Evolutionary conservation across 2,797 vertebrate genomes (phyloP).

Genomic region (Atherinosoma microstoma): DNA sequence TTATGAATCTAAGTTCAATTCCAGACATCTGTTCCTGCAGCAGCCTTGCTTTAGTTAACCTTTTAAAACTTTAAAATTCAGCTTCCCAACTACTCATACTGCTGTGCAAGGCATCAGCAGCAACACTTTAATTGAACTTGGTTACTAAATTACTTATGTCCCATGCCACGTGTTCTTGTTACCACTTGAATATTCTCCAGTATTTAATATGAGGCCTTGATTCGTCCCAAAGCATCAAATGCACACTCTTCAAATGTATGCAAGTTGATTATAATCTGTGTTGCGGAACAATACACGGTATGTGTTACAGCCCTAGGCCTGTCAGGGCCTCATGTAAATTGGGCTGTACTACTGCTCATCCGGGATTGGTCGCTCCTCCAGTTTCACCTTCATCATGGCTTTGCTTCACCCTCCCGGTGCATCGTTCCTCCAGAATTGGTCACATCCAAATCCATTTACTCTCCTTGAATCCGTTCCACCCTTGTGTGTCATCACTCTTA

Average conservation of each 20-base stretch:
- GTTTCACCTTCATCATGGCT: too few species aligned
- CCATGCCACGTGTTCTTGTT: constrained; percentile 41
- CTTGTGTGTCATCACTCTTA: too few species aligned
- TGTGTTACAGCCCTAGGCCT: too few species aligned
- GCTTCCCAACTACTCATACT: constrained; percentile 12
- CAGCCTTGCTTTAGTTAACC: background rate
- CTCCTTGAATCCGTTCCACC: too few species aligned
- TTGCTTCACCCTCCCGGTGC: too few species aligned
- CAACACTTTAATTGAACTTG: constrained; percentile 57
- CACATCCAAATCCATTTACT: too few species aligned
- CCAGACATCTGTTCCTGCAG: background rate
- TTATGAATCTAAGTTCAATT: too few species aligned
- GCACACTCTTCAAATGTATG: constrained; percentile 16
- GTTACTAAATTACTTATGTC: constrained; percentile 43
- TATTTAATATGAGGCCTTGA: constrained; percentile 31
- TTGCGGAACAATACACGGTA: background rate
- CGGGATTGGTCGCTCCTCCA: too few species aligned
- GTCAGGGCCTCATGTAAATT: too few species aligned
- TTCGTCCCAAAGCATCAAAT: constrained; percentile 36
- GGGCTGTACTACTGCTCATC: too few species aligned
- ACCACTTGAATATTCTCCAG: constrained; percentile 43
- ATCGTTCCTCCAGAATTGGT: too few species aligned
- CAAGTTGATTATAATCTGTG: too few species aligned
- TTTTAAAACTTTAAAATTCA: constrained; percentile 31
- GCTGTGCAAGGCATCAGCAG: constrained; percentile 13